Evolutionary conservation across 2,797 vertebrate species (phyloP).

Genomic region (Scolopax bukidnonensis): DNA sequence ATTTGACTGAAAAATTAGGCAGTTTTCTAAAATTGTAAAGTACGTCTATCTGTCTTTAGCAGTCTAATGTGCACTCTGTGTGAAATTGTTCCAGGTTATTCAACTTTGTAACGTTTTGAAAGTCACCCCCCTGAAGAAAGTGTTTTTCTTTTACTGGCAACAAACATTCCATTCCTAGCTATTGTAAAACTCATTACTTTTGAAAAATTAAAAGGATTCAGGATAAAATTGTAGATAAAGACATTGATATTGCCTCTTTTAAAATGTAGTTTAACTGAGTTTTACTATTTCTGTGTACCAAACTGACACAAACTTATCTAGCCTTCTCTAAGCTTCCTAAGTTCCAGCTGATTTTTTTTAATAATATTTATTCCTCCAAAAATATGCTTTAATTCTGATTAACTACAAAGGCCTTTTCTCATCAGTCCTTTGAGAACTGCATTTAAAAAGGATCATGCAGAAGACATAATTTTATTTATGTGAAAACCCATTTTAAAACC

Average conservation of each 20-base stretch:
- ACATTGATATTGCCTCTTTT: background rate
- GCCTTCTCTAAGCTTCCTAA: background rate
- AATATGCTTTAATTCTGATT: background rate
- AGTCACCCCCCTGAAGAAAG: background rate
- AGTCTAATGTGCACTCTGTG: background rate
- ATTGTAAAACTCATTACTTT: background rate
- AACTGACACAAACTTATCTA: background rate
- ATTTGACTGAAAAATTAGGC: background rate
- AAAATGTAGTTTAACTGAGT: background rate
- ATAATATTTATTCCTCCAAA: background rate
- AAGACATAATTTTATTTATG: background rate
- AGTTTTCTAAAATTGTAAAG: background rate
- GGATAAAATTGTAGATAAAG: background rate
- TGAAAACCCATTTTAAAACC: background rate
- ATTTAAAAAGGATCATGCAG: background rate
- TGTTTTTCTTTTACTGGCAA: background rate
- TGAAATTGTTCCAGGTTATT: background rate
- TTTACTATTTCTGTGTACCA: background rate
- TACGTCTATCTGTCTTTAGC: background rate
- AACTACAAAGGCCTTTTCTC: background rate
- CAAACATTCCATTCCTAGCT: background rate
- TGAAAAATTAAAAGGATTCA: conserved; percentile 7
- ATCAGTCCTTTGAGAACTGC: background rate
- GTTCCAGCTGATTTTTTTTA: background rate
- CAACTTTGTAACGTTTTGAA: background rate